phyloP scores from a whole-genome alignment of 2,888 invertebrate species.

The Tridacna crocea region DNA sequence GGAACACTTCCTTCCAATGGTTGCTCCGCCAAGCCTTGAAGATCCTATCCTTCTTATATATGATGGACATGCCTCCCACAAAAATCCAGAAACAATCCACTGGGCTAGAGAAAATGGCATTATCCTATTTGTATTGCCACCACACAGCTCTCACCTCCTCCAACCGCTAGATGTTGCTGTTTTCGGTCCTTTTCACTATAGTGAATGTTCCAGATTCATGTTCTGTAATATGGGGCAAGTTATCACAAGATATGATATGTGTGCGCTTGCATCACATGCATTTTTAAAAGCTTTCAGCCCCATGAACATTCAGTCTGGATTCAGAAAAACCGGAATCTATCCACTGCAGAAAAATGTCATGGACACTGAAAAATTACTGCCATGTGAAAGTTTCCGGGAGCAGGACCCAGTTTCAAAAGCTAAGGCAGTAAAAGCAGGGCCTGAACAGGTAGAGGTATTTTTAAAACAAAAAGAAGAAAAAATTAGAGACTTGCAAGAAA shows the following conservation, averaged over 20 bases:
- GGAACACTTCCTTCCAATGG: conserved; percentile 30
- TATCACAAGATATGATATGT: too few relatives aligned
- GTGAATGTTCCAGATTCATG: too few relatives aligned
- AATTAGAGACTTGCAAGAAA: too few relatives aligned
- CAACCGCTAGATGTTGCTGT: conserved; percentile 32
- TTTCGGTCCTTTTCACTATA: conserved; percentile 40
- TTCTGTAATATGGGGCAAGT: too few relatives aligned
- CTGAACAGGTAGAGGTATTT: background rate
- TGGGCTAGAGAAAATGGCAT: too few relatives aligned
- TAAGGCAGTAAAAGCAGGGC: background rate
- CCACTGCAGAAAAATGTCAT: conserved; percentile 13
- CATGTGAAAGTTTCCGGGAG: conserved; percentile 16
- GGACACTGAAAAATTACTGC: background rate
- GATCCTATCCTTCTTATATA: too few relatives aligned
- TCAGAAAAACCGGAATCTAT: conserved; percentile 33
- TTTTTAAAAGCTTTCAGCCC: conserved; percentile 20
- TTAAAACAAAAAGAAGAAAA: background rate
- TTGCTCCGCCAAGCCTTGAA: too few relatives aligned
- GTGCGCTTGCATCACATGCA: too few relatives aligned
- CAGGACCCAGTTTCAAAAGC: too few relatives aligned
- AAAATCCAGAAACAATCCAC: too few relatives aligned
- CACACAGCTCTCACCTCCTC: conserved; percentile 27
- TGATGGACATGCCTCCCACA: too few relatives aligned
- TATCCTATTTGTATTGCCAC: conserved; percentile 24
- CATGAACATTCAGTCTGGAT: conserved; percentile 26